Base-by-base conservation (phyloP, 2,888 invertebrate genomes). In the Polymixis flavicincta region DNA sequence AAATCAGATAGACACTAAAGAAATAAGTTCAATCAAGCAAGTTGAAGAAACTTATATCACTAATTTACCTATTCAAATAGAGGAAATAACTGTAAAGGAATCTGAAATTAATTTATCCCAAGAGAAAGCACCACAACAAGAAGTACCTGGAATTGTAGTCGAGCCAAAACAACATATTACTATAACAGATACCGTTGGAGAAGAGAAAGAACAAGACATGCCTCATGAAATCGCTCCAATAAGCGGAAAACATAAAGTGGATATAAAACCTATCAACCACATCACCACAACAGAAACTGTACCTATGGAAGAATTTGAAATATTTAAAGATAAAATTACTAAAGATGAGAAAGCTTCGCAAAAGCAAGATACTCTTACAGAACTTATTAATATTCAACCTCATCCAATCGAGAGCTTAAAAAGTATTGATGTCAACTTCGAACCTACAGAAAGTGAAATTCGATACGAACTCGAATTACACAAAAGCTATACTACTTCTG, bases 281-380 rank as follows among this genome's bases (percentile, higher is more conserved):
- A 78, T 96, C 22, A 93, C 90, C 32, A 95, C 92, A 19, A 90
- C 87, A 70, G 95, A 96, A 91, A 94, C 90, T 8, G 78, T 93
- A 69, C 78, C 89, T 22, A 84, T 94, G 25, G 96, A 96, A 90
- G 89, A 89, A 70, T 88, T 88, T 74, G 76, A 87, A 61, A 84
- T 89, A 48, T 82, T 92, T 48, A 84, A 92, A 59, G 82, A 87
- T 72, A 78, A 82, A 22, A 45, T 28, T 50, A 48, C 75, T 22
- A 94, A 89, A 87, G 87, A 91, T 86, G 93, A 92, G 87, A 92
- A 90, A 85, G 92, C 92, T 37, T 75, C 76, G 52, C n/a, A 78
- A 32, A 89, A 84, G n/a, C 89, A 92, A 80, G 85, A 80, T 6
- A 76, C 86, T 19, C 84, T 89, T 48, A 91, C 90, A 75, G 94